A percentile compares a stretch with the other conserved stretches of the same genome.
phyloP scores from a whole-genome alignment of 2,888 invertebrate genomes.

The Scotopteryx bipunctaria region DNA sequence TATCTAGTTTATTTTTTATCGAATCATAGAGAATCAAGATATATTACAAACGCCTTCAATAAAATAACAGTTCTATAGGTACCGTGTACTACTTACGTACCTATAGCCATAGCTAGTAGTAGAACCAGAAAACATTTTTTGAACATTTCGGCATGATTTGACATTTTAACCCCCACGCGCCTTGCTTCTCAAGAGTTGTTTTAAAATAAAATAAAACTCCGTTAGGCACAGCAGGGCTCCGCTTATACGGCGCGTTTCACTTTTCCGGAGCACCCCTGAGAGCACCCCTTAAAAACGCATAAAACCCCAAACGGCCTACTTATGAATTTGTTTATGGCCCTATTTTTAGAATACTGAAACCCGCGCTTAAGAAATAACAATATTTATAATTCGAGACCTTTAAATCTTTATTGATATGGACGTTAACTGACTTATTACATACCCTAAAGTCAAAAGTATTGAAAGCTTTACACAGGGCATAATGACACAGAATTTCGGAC shows the following conservation, averaged over 20 bases:
- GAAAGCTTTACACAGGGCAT: too few relatives aligned
- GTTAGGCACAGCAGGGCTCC: conserved; percentile 59
- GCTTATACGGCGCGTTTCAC: conserved; percentile 76
- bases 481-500: too few relatives aligned
- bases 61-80: too few relatives aligned
- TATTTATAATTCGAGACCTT: conserved; percentile 66
- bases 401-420: conserved; percentile 57
- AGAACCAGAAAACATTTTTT: not conserved
- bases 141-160: conserved; percentile 18
- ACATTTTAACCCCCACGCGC: conserved; percentile 19
- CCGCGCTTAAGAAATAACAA: conserved; percentile 62
- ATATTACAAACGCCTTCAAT: too few relatives aligned
- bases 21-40: too few relatives aligned
- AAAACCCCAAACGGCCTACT: conserved; percentile 77
- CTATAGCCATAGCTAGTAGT: not conserved
- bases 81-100: too few relatives aligned
- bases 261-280: conserved; percentile 66
- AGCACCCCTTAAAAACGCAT: conserved; percentile 77
- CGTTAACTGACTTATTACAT: not conserved
- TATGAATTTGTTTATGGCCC: conserved; percentile 82
- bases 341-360: conserved; percentile 61
- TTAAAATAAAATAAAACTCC: conserved; percentile 38
- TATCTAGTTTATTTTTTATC: too few relatives aligned
- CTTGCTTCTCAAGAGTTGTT: conserved; percentile 26
- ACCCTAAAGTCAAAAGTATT: too few relatives aligned